Conservation (phyloP, 2,888 invertebrate species). For the Sabellastarte sp. region DNA sequence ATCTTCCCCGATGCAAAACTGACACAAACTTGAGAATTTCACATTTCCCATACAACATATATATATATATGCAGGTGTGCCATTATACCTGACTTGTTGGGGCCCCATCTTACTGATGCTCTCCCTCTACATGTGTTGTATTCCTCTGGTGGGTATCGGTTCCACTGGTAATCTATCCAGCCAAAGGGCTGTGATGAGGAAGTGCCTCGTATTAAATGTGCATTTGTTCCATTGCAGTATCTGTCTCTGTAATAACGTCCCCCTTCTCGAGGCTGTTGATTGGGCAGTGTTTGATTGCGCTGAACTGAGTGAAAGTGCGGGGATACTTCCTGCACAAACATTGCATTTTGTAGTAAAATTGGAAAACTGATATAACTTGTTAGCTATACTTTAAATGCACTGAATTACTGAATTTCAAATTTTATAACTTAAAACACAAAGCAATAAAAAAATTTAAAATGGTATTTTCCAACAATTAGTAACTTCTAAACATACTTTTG, state of each 20-base stretch:
- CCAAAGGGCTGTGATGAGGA: conserved; percentile 9
- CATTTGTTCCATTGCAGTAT: conserved; percentile 17
- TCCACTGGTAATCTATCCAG: conserved; percentile 44
- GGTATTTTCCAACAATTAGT: too few relatives aligned
- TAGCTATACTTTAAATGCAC: too few relatives aligned
- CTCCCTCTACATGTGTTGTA: conserved; percentile 50
- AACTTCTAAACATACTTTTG: too few relatives aligned
- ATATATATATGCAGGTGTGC: too few relatives aligned
- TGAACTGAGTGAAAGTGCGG: conserved; percentile 20
- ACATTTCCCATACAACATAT: too few relatives aligned
- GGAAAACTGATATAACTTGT: too few relatives aligned
- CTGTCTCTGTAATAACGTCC: conserved; percentile 21
- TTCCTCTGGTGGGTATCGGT: conserved; percentile 38
- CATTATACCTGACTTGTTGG: conserved; percentile 55
- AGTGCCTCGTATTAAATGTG: conserved; percentile 19
- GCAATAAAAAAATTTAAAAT: too few relatives aligned
- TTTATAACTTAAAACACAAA: too few relatives aligned
- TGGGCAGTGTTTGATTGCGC: not conserved
- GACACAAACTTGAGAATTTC: too few relatives aligned
- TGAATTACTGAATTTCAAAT: too few relatives aligned
- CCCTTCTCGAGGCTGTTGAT: conserved; percentile 10
- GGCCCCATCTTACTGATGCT: conserved; percentile 55
- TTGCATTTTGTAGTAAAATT: not conserved
- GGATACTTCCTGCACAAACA: conserved; percentile 15
- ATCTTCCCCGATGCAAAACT: too few relatives aligned